Conservation (phyloP, 2,797 vertebrate genomes). For the Rousettus madagascariensis region DNA sequence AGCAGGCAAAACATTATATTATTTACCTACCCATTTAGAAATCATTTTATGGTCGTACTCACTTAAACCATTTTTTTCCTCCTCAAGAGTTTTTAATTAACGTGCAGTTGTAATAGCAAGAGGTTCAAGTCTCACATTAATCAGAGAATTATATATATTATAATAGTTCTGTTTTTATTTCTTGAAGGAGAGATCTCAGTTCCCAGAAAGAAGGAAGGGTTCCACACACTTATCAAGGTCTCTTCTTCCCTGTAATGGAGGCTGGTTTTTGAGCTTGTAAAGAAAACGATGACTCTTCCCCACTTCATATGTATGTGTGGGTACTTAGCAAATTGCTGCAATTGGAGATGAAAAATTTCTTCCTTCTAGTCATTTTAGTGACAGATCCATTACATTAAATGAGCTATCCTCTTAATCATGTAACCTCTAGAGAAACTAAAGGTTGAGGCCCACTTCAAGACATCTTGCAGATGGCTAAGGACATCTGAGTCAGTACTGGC, state of each 20-base stretch:
- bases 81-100: conserved; percentile 58
- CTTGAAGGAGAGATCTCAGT: background rate
- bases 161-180: background rate
- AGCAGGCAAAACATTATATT: conserved; percentile 75
- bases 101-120: background rate
- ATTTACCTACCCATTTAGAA: conserved; percentile 76
- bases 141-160: background rate
- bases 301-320: background rate
- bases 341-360: background rate
- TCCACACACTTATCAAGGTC: background rate
- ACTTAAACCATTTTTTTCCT: conserved; percentile 46
- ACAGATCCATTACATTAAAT: conserved; percentile 52
- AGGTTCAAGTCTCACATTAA: background rate
- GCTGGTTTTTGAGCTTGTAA: background rate
- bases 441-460: background rate
- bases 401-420: conserved; percentile 42
- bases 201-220: background rate
- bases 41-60: conserved; percentile 1
- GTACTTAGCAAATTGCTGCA: conserved; percentile 25
- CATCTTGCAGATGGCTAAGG: background rate
- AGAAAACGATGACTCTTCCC: background rate
- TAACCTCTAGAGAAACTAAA: conserved; percentile 38
- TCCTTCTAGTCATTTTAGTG: conserved; percentile 17
- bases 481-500: conserved; percentile 7
- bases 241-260: background rate